These are phyloP conservation scores for Bradypus variegatus DNA, from an alignment of 2,797 vertebrate species.

Conservation along the genomic window DNA sequence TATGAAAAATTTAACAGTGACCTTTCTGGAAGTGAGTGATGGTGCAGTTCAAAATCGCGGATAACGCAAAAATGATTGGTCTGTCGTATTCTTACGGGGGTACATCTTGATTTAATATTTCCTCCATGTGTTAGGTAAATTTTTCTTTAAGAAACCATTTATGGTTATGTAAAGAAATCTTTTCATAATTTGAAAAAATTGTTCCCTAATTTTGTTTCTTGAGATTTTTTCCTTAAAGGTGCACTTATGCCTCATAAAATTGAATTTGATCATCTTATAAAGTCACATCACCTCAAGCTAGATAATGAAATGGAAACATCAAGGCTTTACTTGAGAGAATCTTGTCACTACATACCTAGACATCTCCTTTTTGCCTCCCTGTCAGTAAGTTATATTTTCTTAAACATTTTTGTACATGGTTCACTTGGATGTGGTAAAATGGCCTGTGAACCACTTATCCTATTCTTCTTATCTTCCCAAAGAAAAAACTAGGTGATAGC, in stretches of 20 bases:
- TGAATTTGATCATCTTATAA: neutral
- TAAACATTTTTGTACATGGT: neutral
- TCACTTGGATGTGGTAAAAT: neutral
- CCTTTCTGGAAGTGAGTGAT: neutral
- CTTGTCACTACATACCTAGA: neutral
- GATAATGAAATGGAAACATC: neutral
- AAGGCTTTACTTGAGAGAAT: neutral
- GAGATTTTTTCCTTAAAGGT: neutral
- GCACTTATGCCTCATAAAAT: neutral
- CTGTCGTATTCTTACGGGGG: neutral
- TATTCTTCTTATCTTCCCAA: neutral
- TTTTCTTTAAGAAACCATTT: constrained; percentile 8
- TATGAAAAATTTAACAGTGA: neutral
- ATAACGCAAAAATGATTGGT: neutral
- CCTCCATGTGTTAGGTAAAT: neutral
- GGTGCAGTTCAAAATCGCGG: neutral
- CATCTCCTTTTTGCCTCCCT: neutral
- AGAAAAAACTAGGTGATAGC: neutral
- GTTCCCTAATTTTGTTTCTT: neutral
- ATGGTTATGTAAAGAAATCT: neutral
- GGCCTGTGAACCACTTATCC: neutral
- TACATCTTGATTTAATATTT: neutral
- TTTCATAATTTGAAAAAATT: neutral
- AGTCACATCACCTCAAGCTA: neutral
- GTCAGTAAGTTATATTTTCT: neutral